phyloP scores from a whole-genome alignment of 2,113 vertebrate genomes.

The Anser cygnoides region DNA sequence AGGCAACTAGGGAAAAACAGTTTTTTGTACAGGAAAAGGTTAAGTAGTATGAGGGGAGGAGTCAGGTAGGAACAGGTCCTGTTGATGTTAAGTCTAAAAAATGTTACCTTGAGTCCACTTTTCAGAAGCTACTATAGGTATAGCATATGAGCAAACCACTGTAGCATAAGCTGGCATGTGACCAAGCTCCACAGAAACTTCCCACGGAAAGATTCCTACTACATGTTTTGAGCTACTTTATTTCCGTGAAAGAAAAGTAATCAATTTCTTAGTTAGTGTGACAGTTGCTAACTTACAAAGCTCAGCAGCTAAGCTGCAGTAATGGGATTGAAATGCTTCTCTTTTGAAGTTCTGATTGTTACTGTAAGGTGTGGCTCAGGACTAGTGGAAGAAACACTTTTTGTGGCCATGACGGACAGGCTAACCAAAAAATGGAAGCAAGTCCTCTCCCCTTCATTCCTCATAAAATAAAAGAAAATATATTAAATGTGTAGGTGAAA shows the following conservation, averaged over 20 bases:
- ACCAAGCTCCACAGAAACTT: not conserved
- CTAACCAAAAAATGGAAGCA: not conserved
- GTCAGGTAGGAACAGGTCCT: not conserved
- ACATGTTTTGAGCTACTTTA: not conserved
- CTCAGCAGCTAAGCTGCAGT: not conserved
- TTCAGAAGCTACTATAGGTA: not conserved
- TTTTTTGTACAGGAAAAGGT: not conserved
- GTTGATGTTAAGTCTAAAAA: not conserved
- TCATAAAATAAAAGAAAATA: not conserved
- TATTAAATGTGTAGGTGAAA: not conserved
- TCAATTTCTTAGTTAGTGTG: not conserved
- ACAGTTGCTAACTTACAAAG: not conserved
- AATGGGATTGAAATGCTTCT: not conserved
- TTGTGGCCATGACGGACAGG: not conserved
- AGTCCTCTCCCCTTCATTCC: not conserved
- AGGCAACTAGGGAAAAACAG: not conserved
- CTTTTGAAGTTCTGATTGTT: not conserved
- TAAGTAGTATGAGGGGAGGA: not conserved
- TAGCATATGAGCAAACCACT: not conserved
- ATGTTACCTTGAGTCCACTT: not conserved
- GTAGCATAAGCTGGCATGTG: not conserved
- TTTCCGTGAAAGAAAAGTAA: not conserved
- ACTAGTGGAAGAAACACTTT: not conserved
- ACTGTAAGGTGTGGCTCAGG: not conserved
- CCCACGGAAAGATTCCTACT: not conserved